Evolutionary conservation across 2,113 vertebrate species (phyloP).

Genomic region (Cheirogaleus medius): DNA sequence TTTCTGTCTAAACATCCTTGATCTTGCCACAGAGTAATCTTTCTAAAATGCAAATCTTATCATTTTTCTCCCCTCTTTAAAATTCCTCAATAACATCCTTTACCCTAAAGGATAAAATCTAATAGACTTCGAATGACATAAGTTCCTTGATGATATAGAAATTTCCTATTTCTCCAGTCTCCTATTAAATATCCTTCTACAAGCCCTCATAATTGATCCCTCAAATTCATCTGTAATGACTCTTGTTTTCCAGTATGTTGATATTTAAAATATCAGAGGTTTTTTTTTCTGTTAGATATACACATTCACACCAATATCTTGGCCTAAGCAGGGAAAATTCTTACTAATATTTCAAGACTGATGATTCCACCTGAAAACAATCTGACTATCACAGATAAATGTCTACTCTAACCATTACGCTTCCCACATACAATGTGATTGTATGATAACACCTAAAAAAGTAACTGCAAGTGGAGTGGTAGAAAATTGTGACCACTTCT

Average conservation of each 20-base stretch:
- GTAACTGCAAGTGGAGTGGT: not conserved
- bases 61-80: slow-evolving; percentile 8
- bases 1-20: not conserved
- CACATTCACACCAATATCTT: not conserved
- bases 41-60: slow-evolving; percentile 34
- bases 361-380: not conserved
- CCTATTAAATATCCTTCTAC: not conserved
- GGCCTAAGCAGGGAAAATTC: not conserved
- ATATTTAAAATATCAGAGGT: not conserved
- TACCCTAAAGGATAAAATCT: not conserved
- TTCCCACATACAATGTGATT: not conserved
- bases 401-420: not conserved
- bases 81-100: not conserved
- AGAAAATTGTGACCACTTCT: not conserved
- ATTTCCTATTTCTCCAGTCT: not conserved
- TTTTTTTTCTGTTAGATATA: not conserved
- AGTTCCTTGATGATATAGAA: not conserved
- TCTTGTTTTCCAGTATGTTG: not conserved
- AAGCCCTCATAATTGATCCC: not conserved
- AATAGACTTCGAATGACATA: not conserved
- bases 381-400: not conserved
- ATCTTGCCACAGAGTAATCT: not conserved
- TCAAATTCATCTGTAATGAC: not conserved
- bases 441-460: not conserved
- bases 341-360: not conserved